Conservation (phyloP, 2,797 vertebrate genomes). For the Clarias pachynema region DNA sequence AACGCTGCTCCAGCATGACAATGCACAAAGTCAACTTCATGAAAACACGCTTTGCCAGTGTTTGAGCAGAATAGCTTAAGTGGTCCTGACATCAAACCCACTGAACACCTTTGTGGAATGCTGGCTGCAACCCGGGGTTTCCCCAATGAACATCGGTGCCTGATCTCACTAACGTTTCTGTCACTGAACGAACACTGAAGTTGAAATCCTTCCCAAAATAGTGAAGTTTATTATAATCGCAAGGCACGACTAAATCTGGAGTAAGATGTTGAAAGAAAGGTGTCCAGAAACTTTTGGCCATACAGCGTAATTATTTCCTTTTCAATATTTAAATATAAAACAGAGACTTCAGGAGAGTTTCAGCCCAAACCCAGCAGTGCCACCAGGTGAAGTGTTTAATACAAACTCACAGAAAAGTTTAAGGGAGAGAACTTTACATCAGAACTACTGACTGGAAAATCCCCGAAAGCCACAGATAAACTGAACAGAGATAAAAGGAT, state of each 20-base stretch:
- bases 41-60: background rate
- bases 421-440: no score
- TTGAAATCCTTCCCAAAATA: background rate
- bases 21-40: background rate
- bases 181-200: background rate
- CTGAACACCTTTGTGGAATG: background rate
- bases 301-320: background rate
- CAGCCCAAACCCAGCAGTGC: background rate
- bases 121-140: background rate
- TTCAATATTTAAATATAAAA: background rate
- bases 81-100: background rate
- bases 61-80: background rate
- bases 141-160: background rate
- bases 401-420: background rate
- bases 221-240: background rate
- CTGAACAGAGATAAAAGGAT: background rate
- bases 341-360: background rate
- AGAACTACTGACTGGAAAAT: no score
- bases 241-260: background rate
- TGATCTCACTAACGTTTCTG: background rate
- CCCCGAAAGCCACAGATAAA: no score
- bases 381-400: background rate
- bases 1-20: background rate
- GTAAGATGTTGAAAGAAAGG: background rate
- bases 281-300: background rate